phyloP scores from a whole-genome alignment of 2,797 vertebrate genomes.

The Threskiornis aethiopicus region DNA sequence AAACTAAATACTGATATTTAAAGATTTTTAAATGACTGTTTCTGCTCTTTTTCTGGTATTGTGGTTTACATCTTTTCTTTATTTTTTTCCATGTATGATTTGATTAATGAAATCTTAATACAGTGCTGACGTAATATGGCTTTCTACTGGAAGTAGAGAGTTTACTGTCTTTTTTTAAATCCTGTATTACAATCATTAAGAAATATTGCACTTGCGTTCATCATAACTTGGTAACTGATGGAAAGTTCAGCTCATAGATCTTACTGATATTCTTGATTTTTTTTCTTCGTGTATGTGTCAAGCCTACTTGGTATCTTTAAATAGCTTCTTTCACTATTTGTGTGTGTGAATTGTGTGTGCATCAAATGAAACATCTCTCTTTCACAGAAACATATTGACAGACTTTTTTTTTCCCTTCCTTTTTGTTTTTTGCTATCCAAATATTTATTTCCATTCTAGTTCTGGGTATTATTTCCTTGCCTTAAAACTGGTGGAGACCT shows the following conservation, averaged over 20 bases:
- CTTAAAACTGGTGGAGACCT: neutral
- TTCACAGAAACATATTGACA: neutral
- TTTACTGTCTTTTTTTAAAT: neutral
- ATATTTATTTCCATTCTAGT: neutral
- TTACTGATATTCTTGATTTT: neutral
- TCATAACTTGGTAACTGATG: neutral
- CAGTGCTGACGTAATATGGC: neutral
- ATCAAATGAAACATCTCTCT: neutral
- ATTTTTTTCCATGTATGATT: neutral
- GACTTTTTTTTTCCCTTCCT: rapidly evolving
- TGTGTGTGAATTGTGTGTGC: neutral
- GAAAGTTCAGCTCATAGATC: neutral
- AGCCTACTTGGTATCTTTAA: neutral
- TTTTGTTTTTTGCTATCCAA: neutral
- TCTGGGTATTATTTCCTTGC: neutral
- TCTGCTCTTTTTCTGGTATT: neutral
- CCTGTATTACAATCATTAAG: neutral
- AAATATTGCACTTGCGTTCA: neutral
- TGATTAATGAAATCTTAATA: neutral
- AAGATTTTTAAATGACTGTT: neutral
- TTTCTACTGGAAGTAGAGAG: neutral
- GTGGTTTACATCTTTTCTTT: neutral
- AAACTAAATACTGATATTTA: neutral
- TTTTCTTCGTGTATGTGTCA: neutral
- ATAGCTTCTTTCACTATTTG: neutral